A percentile compares a stretch with the other conserved stretches of the same genome.
These are phyloP conservation scores for Standfussiana lucernea DNA, from an alignment of 2,888 invertebrate genomes.

Conservation along the genomic window DNA sequence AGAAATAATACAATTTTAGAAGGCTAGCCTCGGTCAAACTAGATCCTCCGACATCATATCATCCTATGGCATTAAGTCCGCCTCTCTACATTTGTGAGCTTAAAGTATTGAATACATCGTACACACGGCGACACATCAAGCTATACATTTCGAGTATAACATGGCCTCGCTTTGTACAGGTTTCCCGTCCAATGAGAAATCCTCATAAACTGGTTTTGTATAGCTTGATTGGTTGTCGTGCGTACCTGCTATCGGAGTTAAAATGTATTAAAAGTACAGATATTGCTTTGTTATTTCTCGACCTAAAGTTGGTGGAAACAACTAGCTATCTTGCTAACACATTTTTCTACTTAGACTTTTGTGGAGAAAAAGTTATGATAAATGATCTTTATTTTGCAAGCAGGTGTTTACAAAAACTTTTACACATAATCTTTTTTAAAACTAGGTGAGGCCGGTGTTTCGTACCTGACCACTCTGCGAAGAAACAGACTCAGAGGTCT, in stretches of 20 bases:
- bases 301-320: neutral
- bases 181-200: too few relatives aligned
- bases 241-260: neutral
- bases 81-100: neutral
- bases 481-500: too few relatives aligned
- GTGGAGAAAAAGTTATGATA: neutral
- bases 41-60: neutral
- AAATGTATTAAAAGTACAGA: neutral
- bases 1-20: neutral
- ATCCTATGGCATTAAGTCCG: neutral
- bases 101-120: neutral
- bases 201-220: too few relatives aligned
- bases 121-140: too few relatives aligned
- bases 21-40: neutral
- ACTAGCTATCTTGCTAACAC: neutral
- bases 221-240: too few relatives aligned
- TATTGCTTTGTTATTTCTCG: neutral
- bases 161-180: too few relatives aligned
- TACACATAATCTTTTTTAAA: too few relatives aligned
- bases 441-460: too few relatives aligned
- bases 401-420: too few relatives aligned
- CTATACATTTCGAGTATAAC: too few relatives aligned
- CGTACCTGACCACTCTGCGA: too few relatives aligned
- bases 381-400: too few relatives aligned
- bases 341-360: neutral